Conservation (phyloP, 2,888 invertebrate genomes). For the Cheilosia pagana region DNA sequence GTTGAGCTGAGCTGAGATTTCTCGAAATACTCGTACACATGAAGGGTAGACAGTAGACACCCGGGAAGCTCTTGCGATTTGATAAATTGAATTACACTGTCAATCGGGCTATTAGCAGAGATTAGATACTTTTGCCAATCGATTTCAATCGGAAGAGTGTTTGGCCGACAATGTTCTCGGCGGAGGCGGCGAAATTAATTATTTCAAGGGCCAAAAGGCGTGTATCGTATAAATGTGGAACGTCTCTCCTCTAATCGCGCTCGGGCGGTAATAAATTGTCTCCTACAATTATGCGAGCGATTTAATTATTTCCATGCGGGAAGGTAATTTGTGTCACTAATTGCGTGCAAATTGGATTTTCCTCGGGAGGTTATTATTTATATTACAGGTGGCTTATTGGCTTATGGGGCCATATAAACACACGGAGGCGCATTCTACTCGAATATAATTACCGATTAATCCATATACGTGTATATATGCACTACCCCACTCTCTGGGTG, state of each 20-base stretch:
- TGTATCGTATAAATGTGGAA: slow-evolving; percentile 1
- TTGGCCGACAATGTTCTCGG: slow-evolving; percentile 6
- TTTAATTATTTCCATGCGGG: slow-evolving; percentile 71
- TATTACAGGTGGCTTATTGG: slow-evolving; percentile 70
- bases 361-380: slow-evolving; percentile 75
- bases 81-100: slow-evolving; percentile 70
- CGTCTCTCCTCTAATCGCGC: slow-evolving; percentile 65
- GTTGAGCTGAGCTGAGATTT: slow-evolving; percentile 61
- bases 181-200: slow-evolving; percentile 48
- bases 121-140: slow-evolving; percentile 61
- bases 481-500: slow-evolving; percentile 1
- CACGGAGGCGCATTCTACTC: slow-evolving; percentile 54
- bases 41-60: slow-evolving; percentile 17
- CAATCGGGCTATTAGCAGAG: slow-evolving; percentile 60
- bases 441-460: slow-evolving; percentile 69
- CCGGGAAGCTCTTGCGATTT: slow-evolving; percentile 32
- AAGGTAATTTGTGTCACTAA: slow-evolving; percentile 82
- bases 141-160: slow-evolving; percentile 27
- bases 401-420: slow-evolving; percentile 48
- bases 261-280: slow-evolving; percentile 66
- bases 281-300: slow-evolving; percentile 68
- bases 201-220: slow-evolving; percentile 45
- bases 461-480: slow-evolving; percentile 33
- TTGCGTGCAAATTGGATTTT: slow-evolving; percentile 81
- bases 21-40: slow-evolving; percentile 25